Conservation (phyloP, 2,888 invertebrate species). For the Aspidapion aeneum region DNA sequence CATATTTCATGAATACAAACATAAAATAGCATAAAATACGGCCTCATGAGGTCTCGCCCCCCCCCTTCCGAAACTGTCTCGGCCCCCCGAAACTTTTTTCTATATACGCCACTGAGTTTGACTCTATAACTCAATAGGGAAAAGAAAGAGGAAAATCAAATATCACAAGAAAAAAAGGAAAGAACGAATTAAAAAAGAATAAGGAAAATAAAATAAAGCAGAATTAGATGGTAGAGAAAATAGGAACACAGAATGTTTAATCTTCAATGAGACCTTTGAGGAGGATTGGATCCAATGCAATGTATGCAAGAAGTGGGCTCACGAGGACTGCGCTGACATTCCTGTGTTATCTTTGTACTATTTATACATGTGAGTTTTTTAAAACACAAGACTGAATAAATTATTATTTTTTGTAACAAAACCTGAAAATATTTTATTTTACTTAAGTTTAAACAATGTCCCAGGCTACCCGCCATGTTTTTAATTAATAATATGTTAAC, state of each 20-base stretch:
- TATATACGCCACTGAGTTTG: no score
- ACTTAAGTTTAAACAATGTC: no score
- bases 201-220: neutral
- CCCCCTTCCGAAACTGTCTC: no score
- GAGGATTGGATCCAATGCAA: no score
- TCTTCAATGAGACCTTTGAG: slow-evolving; percentile 1
- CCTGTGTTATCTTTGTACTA: neutral
- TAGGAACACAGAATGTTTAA: neutral
- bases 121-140: neutral
- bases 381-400: neutral
- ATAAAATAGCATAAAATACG: no score
- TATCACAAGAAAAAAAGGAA: neutral
- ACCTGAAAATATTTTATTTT: neutral
- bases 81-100: no score
- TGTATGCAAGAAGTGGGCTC: neutral
- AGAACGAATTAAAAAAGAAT: no score
- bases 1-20: no score
- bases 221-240: neutral
- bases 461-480: no score
- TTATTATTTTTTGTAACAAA: neutral
- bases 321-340: neutral
- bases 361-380: neutral
- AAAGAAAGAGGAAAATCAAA: neutral
- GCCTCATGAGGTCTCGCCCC: no score
- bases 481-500: no score